Evolutionary conservation across 2,888 invertebrate genomes (phyloP).

Genomic region (Hecatera dysodea): DNA sequence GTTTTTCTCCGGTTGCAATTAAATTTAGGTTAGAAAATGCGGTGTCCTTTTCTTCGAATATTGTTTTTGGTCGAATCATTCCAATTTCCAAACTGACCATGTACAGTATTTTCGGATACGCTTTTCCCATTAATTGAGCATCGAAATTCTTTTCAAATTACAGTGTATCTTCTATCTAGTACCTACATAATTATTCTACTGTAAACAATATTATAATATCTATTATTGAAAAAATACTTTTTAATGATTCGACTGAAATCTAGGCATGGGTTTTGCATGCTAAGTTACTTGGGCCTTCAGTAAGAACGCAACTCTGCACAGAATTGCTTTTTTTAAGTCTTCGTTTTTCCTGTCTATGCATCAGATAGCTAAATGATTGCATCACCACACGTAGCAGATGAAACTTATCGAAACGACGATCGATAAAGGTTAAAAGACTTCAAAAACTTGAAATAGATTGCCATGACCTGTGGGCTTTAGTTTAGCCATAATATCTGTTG

Average conservation of each 20-base stretch:
- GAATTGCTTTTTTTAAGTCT: no score
- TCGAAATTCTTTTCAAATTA: not conserved
- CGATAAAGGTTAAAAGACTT: not conserved
- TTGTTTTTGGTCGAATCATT: not conserved
- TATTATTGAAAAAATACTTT: no score
- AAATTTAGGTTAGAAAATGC: not conserved
- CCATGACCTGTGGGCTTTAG: slow-evolving; percentile 6
- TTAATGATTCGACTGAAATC: no score
- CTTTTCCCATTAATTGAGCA: not conserved
- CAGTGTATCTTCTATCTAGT: not conserved
- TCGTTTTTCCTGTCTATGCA: not conserved
- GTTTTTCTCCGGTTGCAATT: not conserved
- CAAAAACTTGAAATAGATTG: not conserved
- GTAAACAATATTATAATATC: no score
- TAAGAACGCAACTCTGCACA: no score
- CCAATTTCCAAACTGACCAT: not conserved
- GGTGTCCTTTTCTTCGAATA: not conserved
- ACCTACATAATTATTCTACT: not conserved
- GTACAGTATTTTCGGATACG: not conserved
- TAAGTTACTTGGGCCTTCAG: no score
- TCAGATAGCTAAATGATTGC: not conserved
- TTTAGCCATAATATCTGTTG: not conserved
- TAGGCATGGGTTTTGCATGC: no score
- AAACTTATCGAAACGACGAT: slow-evolving; percentile 6
- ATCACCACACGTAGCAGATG: not conserved